A percentile compares a stretch with the other conserved stretches of the same genome.
Evolutionary conservation across 2,797 vertebrate genomes (phyloP).

Genomic region (Karalla daura): DNA sequence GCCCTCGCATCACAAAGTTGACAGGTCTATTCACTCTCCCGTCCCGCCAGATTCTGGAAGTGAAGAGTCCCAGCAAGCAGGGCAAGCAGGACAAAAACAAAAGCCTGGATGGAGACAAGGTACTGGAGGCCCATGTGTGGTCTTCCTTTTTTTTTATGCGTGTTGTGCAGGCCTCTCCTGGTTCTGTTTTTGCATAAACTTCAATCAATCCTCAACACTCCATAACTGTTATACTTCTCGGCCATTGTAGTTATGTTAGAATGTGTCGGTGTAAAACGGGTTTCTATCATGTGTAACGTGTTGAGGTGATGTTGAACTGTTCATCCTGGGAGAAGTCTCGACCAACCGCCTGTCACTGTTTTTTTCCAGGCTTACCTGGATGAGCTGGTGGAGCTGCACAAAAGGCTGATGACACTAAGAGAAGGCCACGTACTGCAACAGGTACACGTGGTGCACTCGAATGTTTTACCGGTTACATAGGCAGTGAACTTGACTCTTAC

Average conservation of each 20-base stretch:
- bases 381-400: slow-evolving; percentile 97
- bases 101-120: slow-evolving; percentile 96
- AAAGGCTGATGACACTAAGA: slow-evolving; percentile 92
- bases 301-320: no score
- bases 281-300: neutral
- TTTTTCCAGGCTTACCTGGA: slow-evolving; percentile 92
- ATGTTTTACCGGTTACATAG: no score
- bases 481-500: no score
- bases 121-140: slow-evolving; percentile 58
- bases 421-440: slow-evolving; percentile 77
- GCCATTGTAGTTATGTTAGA: no score
- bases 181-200: no score
- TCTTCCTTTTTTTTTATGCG: no score
- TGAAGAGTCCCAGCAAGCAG: slow-evolving; percentile 93
- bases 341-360: neutral
- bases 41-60: slow-evolving; percentile 89
- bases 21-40: neutral
- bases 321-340: no score
- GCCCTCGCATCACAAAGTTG: neutral
- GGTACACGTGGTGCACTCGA: neutral
- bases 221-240: no score
- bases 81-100: slow-evolving; percentile 93
- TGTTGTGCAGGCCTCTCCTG: no score
- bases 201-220: no score
- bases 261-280: no score